phyloP scores from a whole-genome alignment of 2,888 invertebrate genomes.

The Luperina testacea region DNA sequence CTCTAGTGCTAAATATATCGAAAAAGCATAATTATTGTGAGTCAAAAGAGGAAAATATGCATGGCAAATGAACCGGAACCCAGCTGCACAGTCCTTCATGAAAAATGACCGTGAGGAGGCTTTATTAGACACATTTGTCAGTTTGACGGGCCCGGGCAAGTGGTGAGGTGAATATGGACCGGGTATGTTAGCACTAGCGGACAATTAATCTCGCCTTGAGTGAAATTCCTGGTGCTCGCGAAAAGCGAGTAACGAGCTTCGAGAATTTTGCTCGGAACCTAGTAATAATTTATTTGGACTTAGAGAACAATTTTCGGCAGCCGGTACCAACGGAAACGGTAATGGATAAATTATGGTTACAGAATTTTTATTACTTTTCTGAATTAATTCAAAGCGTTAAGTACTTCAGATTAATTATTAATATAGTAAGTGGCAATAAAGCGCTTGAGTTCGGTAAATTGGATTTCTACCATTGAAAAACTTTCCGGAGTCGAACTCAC shows the following conservation, averaged over 20 bases:
- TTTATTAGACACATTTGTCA: constrained; percentile 63
- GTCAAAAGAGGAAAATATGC: constrained; percentile 5
- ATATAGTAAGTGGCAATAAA: constrained; percentile 43
- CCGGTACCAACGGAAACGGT: neutral
- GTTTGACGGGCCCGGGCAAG: constrained; percentile 50
- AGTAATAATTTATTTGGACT: constrained; percentile 36
- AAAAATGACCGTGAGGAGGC: constrained; percentile 49
- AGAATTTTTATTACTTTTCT: neutral
- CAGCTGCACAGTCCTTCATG: constrained; percentile 44
- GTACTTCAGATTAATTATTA: constrained; percentile 17
- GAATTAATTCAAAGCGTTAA: neutral
- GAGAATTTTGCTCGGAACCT: constrained; percentile 42
- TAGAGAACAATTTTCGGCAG: constrained; percentile 16
- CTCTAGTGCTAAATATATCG: neutral
- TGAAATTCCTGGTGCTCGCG: constrained; percentile 51
- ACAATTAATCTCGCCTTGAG: constrained; percentile 57
- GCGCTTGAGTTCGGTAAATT: constrained; percentile 63
- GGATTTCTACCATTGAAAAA: constrained; percentile 61
- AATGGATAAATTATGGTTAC: neutral
- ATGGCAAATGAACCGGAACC: constrained; percentile 26
- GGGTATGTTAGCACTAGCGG: constrained; percentile 40
- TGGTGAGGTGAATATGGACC: constrained; percentile 47
- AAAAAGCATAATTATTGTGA: neutral
- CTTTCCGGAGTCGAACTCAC: constrained; percentile 31
- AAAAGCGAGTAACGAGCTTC: constrained; percentile 37